Evolutionary conservation across 2,888 invertebrate species (phyloP).

Genomic region (Fragum sueziense): DNA sequence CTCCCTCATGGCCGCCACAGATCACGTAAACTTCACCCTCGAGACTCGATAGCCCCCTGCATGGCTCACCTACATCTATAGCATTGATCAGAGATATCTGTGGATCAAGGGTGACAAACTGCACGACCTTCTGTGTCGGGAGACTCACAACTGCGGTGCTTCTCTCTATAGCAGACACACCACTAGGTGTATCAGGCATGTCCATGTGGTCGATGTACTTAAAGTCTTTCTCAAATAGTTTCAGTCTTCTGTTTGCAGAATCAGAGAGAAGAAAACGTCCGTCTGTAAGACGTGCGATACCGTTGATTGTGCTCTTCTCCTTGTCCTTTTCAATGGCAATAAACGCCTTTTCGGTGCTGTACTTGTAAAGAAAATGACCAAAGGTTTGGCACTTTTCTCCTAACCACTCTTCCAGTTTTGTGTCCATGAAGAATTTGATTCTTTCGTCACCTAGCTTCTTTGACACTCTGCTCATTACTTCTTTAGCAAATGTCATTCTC

Average conservation of each 20-base stretch:
- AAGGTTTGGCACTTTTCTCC: slow-evolving; percentile 20
- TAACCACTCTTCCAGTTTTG: slow-evolving; percentile 36
- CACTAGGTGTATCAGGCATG: slow-evolving; percentile 34
- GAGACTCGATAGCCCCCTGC: slow-evolving; percentile 44
- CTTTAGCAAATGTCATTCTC: slow-evolving; percentile 16
- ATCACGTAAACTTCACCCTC: slow-evolving; percentile 44
- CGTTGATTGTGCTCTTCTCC: slow-evolving; percentile 42
- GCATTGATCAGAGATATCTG: slow-evolving; percentile 32
- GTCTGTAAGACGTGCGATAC: slow-evolving; percentile 29
- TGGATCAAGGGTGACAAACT: slow-evolving; percentile 37
- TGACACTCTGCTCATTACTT: neutral
- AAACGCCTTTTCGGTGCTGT: slow-evolving; percentile 31
- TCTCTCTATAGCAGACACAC: slow-evolving; percentile 35
- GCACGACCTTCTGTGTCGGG: slow-evolving; percentile 37
- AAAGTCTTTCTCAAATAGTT: slow-evolving; percentile 45
- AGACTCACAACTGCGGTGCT: slow-evolving; percentile 47
- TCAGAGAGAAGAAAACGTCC: slow-evolving; percentile 43
- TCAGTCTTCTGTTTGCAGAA: slow-evolving; percentile 40
- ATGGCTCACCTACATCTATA: slow-evolving; percentile 41
- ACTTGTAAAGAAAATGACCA: slow-evolving; percentile 47
- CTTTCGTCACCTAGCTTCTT: slow-evolving; percentile 12
- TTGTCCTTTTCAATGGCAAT: slow-evolving; percentile 34
- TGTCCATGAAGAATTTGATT: slow-evolving; percentile 36
- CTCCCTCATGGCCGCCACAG: slow-evolving; percentile 40
- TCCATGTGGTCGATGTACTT: slow-evolving; percentile 31